A percentile compares a stretch with the other conserved stretches of the same genome.
phyloP scores from a whole-genome alignment of 2,797 vertebrate genomes.

The Eutrigla gurnardus region DNA sequence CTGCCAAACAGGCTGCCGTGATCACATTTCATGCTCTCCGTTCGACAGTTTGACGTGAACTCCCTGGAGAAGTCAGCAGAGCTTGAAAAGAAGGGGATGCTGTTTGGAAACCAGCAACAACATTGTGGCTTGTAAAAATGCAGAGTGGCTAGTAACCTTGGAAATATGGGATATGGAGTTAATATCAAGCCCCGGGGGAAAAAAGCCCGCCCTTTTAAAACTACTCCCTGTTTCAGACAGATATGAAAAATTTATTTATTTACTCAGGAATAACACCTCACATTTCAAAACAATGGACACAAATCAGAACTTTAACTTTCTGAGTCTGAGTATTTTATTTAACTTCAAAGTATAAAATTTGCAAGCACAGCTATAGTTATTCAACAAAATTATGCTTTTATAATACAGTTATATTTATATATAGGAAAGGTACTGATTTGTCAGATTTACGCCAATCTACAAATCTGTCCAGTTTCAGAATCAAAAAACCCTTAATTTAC shows the following conservation, averaged over 20 bases:
- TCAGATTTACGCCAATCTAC: not conserved
- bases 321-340: constrained; percentile 4
- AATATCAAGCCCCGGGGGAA: too few relatives aligned
- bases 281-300: not conserved
- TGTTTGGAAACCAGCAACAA: too few relatives aligned
- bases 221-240: not conserved
- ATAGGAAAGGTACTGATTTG: constrained; percentile 9
- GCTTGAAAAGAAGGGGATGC: too few relatives aligned
- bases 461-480: not conserved
- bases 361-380: not conserved
- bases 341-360: not conserved
- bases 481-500: constrained; percentile 3
- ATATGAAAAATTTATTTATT: constrained; percentile 3
- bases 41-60: too few relatives aligned
- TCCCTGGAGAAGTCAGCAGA: too few relatives aligned
- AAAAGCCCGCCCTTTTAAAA: too few relatives aligned
- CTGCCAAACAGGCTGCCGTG: not conserved
- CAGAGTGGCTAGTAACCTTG: too few relatives aligned
- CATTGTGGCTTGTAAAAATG: too few relatives aligned
- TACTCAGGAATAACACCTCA: not conserved
- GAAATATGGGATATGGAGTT: too few relatives aligned
- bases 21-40: not conserved
- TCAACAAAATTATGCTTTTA: not conserved
- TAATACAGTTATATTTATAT: not conserved
- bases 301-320: not conserved